Conservation (phyloP, 2,113 vertebrate species). For the Rhabdomys dilectus region DNA sequence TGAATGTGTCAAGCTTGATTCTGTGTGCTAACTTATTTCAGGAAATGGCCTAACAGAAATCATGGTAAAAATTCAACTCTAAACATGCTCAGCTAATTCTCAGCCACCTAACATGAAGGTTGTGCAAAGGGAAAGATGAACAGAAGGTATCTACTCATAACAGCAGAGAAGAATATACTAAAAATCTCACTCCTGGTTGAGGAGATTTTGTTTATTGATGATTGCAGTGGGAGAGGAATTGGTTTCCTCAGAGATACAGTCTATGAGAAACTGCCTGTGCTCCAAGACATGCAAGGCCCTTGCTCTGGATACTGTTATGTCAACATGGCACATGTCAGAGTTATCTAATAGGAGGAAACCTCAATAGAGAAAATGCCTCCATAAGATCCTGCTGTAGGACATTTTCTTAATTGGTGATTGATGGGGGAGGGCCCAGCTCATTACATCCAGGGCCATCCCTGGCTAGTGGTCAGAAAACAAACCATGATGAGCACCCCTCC, state of each 20-base stretch:
- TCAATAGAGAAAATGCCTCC: not conserved
- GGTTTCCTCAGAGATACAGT: not conserved
- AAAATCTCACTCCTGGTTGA: not conserved
- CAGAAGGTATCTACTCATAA: not conserved
- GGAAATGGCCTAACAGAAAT: constrained; percentile 35
- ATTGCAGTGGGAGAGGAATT: not conserved
- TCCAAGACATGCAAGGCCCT: not conserved
- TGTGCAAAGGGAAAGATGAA: not conserved
- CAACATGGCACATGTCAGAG: not conserved
- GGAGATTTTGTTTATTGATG: not conserved
- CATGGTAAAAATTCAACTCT: not conserved
- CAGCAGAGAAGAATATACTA: not conserved
- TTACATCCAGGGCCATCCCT: too few relatives aligned
- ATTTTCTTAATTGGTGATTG: not conserved
- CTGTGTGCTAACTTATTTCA: not conserved
- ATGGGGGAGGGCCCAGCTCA: not conserved
- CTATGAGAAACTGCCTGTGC: too few relatives aligned
- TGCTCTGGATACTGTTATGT: not conserved
- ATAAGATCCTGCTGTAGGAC: not conserved
- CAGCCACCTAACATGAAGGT: not conserved
- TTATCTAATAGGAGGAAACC: not conserved
- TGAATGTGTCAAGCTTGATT: constrained; percentile 12
- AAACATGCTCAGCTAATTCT: not conserved
- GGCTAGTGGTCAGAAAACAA: not conserved
- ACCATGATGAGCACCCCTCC: not conserved